phyloP scores from a whole-genome alignment of 2,797 vertebrate species.

The Acropternis orthonyx region DNA sequence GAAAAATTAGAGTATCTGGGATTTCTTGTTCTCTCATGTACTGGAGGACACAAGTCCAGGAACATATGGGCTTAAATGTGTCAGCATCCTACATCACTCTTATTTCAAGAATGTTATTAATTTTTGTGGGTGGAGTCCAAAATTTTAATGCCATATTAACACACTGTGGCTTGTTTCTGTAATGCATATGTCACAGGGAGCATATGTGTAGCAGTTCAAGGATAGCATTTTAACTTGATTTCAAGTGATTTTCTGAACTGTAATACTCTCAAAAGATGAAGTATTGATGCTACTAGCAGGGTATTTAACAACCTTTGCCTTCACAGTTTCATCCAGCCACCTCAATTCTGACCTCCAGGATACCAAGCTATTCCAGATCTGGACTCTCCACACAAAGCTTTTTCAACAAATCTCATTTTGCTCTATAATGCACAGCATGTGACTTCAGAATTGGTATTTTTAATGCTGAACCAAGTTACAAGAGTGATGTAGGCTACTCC shows the following conservation, averaged over 20 bases:
- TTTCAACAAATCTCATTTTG: constrained; percentile 8
- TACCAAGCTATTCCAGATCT: background rate
- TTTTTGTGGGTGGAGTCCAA: constrained; percentile 44
- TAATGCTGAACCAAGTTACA: background rate
- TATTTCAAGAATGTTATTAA: constrained; percentile 5
- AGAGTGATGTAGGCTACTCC: background rate
- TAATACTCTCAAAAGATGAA: background rate
- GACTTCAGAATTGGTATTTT: background rate
- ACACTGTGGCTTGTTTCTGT: constrained; percentile 12
- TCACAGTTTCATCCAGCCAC: background rate
- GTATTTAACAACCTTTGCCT: background rate
- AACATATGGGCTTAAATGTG: constrained; percentile 33
- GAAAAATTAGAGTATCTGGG: background rate
- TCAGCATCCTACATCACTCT: constrained; percentile 31
- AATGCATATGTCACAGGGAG: background rate
- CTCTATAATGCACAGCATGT: background rate
- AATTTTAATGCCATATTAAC: constrained; percentile 24
- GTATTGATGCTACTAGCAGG: background rate
- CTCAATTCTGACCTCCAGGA: background rate
- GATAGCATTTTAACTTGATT: background rate
- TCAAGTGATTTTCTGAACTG: background rate
- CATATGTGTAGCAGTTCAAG: background rate
- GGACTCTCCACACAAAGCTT: background rate
- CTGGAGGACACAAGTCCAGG: constrained; percentile 16
- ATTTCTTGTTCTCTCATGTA: constrained; percentile 14